These are phyloP conservation scores for Pocillopora meandrina DNA, from an alignment of 92 coral and sea anemone species.

Conservation along the genomic window DNA sequence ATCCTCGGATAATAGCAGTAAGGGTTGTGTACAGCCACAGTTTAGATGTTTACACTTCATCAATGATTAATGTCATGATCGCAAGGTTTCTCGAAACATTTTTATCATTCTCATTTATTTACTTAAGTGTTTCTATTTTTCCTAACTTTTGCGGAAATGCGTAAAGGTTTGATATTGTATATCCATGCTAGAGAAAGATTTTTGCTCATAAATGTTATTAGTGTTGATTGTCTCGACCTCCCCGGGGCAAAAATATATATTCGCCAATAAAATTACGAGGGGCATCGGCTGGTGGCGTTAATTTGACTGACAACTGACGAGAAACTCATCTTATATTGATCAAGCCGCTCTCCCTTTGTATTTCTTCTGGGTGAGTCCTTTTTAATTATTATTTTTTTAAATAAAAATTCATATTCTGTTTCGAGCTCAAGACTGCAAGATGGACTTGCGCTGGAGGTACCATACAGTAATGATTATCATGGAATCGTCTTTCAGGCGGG, in stretches of 20 bases:
- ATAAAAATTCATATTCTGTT: too few relatives aligned
- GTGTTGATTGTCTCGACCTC: not conserved
- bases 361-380: too few relatives aligned
- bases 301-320: not conserved
- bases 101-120: not conserved
- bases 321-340: not conserved
- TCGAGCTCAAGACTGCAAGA: too few relatives aligned
- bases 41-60: not conserved
- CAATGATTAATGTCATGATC: slow-evolving; percentile 13
- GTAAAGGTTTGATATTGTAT: not conserved
- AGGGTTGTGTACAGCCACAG: not conserved
- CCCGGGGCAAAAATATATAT: not conserved
- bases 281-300: not conserved
- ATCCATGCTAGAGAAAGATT: not conserved
- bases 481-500: too few relatives aligned
- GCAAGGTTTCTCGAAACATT: not conserved
- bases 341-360: not conserved
- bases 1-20: not conserved
- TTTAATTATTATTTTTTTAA: too few relatives aligned
- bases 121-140: not conserved
- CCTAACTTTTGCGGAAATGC: not conserved
- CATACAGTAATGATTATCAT: too few relatives aligned
- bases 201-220: not conserved
- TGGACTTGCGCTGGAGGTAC: too few relatives aligned
- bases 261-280: not conserved